phyloP scores from a whole-genome alignment of 2,797 vertebrate genomes.

The Phalloptychus januarius region DNA sequence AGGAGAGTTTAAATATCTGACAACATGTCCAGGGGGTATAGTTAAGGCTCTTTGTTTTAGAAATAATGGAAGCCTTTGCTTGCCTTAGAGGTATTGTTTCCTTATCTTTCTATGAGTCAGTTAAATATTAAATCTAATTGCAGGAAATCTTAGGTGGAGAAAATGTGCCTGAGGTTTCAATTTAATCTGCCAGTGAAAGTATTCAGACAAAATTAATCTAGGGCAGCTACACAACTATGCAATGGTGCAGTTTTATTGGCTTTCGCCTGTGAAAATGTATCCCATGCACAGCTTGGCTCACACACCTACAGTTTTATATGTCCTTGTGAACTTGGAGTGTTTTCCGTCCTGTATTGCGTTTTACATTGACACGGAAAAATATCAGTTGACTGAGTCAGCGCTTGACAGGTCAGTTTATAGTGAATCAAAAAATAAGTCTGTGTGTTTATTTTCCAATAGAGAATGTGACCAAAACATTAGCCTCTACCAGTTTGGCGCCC shows the following conservation, averaged over 20 bases:
- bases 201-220: constrained; percentile 31
- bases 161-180: constrained; percentile 23
- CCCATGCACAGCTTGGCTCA: constrained; percentile 30
- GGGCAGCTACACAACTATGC: constrained; percentile 39
- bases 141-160: background rate
- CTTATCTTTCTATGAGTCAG: constrained; percentile 6
- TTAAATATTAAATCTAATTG: constrained; percentile 16
- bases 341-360: constrained; percentile 11
- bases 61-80: background rate
- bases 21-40: background rate
- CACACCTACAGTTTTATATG: constrained; percentile 57
- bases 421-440: background rate
- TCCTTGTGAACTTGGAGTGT: constrained; percentile 50
- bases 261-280: constrained; percentile 50
- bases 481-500: constrained; percentile 9
- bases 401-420: constrained; percentile 4
- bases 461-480: constrained; percentile 28
- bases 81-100: background rate
- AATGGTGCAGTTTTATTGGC: constrained; percentile 52
- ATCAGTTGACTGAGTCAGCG: constrained; percentile 4
- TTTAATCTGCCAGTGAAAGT: constrained; percentile 18
- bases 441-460: constrained; percentile 16
- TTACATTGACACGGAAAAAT: background rate
- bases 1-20: background rate
- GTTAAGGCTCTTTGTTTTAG: constrained; percentile 3